A percentile compares a stretch with the other conserved stretches of the same genome.
phyloP scores from a whole-genome alignment of 2,888 invertebrate genomes.

The Arge pagana region DNA sequence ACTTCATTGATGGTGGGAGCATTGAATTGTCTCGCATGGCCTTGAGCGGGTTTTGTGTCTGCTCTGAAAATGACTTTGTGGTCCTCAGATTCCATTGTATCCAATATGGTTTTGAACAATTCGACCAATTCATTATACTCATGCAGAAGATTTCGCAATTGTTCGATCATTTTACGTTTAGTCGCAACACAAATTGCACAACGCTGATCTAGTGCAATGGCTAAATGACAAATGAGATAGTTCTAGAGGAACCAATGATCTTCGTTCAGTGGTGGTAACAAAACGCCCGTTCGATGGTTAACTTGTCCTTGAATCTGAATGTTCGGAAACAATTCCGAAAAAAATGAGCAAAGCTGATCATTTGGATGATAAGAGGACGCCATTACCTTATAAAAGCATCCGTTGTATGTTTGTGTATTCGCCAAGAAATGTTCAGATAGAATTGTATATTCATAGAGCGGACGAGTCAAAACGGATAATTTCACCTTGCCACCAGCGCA shows the following conservation, averaged over 20 bases:
- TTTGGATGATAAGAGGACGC: no score
- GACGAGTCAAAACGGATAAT: constrained; percentile 46
- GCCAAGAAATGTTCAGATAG: constrained; percentile 29
- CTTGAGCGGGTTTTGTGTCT: constrained; percentile 39
- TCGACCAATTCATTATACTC: no score
- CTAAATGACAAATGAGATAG: no score
- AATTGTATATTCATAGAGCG: constrained; percentile 29
- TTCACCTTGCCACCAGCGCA: constrained; percentile 53
- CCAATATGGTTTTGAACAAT: constrained; percentile 36
- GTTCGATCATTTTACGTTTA: no score
- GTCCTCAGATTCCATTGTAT: constrained; percentile 42
- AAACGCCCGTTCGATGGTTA: constrained; percentile 31
- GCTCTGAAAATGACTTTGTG: constrained; percentile 40
- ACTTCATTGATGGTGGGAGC: constrained; percentile 39
- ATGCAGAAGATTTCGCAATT: no score
- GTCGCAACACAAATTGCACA: no score
- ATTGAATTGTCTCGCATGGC: constrained; percentile 41
- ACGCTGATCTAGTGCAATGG: no score
- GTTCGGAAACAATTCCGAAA: constrained; percentile 29
- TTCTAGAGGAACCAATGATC: no score
- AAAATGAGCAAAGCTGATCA: no score
- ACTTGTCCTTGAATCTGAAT: constrained; percentile 34
- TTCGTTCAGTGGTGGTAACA: constrained; percentile 27
- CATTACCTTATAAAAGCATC: no score
- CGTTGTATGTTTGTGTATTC: constrained; percentile 29